Conservation (phyloP, 2,888 invertebrate species). For the Dascillus cervinus region DNA sequence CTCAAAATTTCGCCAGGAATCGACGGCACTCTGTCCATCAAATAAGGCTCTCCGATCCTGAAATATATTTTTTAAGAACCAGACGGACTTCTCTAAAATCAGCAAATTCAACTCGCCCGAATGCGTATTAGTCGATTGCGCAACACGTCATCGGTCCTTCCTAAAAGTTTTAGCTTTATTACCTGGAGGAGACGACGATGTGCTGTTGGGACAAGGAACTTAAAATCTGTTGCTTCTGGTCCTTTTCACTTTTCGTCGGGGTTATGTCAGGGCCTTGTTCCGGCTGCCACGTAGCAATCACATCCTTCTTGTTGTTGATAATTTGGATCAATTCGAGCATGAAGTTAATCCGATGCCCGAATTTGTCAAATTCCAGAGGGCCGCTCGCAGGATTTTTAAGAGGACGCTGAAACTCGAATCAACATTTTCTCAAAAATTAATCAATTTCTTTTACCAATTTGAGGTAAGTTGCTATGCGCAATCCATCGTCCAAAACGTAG, state of each 20-base stretch:
- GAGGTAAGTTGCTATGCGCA: slow-evolving; percentile 58
- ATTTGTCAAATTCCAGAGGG: neutral
- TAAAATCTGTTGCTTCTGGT: neutral
- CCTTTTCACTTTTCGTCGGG: neutral
- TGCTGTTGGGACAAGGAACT: neutral
- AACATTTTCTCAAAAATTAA: too few relatives aligned
- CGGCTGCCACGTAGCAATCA: neutral
- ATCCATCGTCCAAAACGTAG: slow-evolving; percentile 51
- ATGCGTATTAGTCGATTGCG: neutral
- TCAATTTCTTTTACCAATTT: too few relatives aligned
- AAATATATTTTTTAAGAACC: slow-evolving; percentile 23
- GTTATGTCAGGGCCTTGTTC: too few relatives aligned
- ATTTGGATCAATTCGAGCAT: neutral
- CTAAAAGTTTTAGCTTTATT: neutral
- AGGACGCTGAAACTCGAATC: neutral
- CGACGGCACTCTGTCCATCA: slow-evolving; percentile 50
- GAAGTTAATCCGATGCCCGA: neutral
- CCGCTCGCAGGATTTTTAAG: neutral
- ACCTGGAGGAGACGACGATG: neutral
- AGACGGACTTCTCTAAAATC: neutral
- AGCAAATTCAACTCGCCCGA: neutral
- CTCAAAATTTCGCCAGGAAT: slow-evolving; percentile 46
- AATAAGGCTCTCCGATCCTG: slow-evolving; percentile 64
- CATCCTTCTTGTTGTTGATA: neutral
- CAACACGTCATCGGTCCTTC: too few relatives aligned